phyloP scores from a whole-genome alignment of 1,140 invertebrate species.

The Calliopsis andreniformis region DNA sequence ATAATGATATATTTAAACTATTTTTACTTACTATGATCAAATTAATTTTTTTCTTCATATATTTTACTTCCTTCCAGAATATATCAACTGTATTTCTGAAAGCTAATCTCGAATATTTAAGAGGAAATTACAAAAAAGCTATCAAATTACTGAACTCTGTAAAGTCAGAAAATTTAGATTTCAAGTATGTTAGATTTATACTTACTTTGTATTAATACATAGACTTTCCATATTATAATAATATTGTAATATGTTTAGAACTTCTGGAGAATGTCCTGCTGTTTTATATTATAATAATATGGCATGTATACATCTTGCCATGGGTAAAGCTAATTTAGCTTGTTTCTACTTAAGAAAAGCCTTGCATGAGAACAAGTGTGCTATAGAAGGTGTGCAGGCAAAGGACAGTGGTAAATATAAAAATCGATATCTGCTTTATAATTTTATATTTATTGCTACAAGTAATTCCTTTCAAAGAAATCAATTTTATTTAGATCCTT shows the following conservation, averaged over 20 bases:
- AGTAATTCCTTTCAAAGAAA: conserved; percentile 2
- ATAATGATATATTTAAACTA: conserved; percentile 7
- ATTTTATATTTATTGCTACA: conserved; percentile 20
- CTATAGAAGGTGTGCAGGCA: conserved; percentile 79
- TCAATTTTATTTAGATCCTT: conserved; percentile 73
- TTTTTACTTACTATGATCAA: conserved; percentile 20
- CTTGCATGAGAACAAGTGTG: conserved; percentile 89
- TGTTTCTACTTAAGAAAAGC: conserved; percentile 93
- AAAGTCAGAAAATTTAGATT: conserved; percentile 79
- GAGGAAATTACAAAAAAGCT: conserved; percentile 86
- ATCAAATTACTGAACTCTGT: conserved; percentile 85
- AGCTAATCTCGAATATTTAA: conserved; percentile 87
- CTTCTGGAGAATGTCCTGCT: conserved; percentile 84
- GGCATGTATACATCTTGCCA: conserved; percentile 92
- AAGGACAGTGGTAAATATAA: conserved; percentile 74
- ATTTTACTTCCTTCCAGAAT: conserved; percentile 79
- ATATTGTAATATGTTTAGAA: conserved; percentile 75
- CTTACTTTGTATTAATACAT: conserved; percentile 22
- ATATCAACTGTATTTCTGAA: conserved; percentile 85
- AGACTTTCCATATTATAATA: not conserved
- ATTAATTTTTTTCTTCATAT: conserved; percentile 21
- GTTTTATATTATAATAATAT: conserved; percentile 95
- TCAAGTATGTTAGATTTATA: conserved; percentile 76
- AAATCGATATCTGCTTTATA: not conserved
- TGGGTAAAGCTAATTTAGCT: conserved; percentile 93